These are phyloP conservation scores for Anguilla marmorata DNA, from an alignment of 2,797 vertebrate species.

Conservation along the genomic window DNA sequence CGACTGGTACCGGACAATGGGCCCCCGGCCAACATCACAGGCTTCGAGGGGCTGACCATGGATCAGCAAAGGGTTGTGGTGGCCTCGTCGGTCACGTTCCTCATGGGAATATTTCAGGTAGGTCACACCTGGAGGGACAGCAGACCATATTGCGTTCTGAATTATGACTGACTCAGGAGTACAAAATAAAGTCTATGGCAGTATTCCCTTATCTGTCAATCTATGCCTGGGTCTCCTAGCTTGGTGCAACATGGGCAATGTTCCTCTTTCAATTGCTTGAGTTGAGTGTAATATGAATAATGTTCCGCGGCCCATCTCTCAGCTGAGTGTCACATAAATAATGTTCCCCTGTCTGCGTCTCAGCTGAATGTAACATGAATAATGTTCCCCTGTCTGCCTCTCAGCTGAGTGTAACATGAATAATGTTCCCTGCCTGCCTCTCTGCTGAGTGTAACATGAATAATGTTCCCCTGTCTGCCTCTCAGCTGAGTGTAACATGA, in stretches of 20 bases:
- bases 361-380: neutral
- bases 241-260: neutral
- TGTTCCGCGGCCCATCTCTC: neutral
- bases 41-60: slow-evolving; percentile 62
- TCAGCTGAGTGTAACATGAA: neutral
- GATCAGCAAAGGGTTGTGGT: slow-evolving; percentile 77
- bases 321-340: neutral
- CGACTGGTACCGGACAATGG: slow-evolving; percentile 70
- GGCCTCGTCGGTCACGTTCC: slow-evolving; percentile 82
- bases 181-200: neutral
- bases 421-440: neutral
- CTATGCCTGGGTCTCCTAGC: neutral
- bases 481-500: neutral
- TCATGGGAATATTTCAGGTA: slow-evolving; percentile 90
- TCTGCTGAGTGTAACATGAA: neutral
- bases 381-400: neutral
- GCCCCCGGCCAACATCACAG: slow-evolving; percentile 59
- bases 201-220: neutral
- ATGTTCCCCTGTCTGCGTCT: neutral
- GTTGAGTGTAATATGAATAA: neutral
- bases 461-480: neutral
- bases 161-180: neutral
- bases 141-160: neutral
- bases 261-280: neutral
- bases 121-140: slow-evolving; percentile 6